Base-by-base conservation (phyloP, 1,140 invertebrate species). In the Formica selysi region DNA sequence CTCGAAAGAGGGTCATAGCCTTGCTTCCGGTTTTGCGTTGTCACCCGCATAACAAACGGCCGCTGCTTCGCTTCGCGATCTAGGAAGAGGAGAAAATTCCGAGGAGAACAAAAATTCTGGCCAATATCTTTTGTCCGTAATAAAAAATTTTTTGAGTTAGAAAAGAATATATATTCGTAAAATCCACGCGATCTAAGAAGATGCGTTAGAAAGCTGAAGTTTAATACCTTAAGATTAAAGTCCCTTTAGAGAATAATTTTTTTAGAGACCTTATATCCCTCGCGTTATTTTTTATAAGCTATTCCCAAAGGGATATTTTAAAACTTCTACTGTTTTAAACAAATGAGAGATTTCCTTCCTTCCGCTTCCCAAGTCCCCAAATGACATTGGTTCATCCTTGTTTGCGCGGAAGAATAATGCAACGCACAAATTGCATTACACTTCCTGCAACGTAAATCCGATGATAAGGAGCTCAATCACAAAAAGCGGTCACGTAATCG, bases 1-100 rank as follows among this genome's bases (percentile, higher is more conserved):
- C 65, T 81, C 59, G 83, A 87, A 87, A 87, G 73, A 87, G 74
- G 83, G 86, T 87, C 85, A 86, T 65, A 87, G 70, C 62, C 26
- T 86, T 70, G 51, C 65, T 87, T 87, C 86, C 86, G 86, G 86
- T 87, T 87, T 54, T 59, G 32, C 71, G 57, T 67, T 57, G 78
- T 86, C 73, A 76, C 65, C 29, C 44, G 83, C 86, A 87, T 87
- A 86, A 87, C 70, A 79, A 87, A 70, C 41, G 76, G 7, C 26
- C 79, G 68, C 16, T 29, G 57, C 26, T 29, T 29, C 26, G 26
- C 1, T 29, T 29, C 48, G 32, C 13, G 65, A 19, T 54, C 22
- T 74, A 44, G 38, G 51, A 38, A 59, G 29, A 44, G 36, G 22
- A 2, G 51, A 13, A 4, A 73, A 59, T 0, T 26, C 19, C n/a